Conservation (phyloP, 2,888 invertebrate species). For the Eupithecia centaureata region DNA sequence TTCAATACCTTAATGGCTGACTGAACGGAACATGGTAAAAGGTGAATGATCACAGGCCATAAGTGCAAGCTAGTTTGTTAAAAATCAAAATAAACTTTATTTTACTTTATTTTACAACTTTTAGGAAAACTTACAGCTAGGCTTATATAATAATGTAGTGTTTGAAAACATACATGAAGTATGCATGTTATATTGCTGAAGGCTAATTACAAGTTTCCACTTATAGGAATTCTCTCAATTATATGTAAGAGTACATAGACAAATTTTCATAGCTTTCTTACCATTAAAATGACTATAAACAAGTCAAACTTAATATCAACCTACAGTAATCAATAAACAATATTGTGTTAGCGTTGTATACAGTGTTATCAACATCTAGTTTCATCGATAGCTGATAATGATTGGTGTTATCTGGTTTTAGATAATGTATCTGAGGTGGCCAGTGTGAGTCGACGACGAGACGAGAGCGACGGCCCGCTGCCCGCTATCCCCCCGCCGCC, state of each 20-base stretch:
- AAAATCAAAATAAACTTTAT: neutral
- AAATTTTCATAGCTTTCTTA: neutral
- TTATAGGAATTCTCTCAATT: too few relatives aligned
- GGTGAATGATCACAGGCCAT: neutral
- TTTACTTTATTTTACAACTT: too few relatives aligned
- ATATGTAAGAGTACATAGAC: too few relatives aligned
- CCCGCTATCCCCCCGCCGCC: slow-evolving; percentile 78
- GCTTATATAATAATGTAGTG: too few relatives aligned
- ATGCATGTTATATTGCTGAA: too few relatives aligned
- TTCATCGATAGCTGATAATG: slow-evolving; percentile 28
- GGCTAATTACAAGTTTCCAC: too few relatives aligned
- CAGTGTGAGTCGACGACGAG: slow-evolving; percentile 67
- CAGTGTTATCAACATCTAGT: slow-evolving; percentile 16
- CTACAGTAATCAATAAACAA: slow-evolving; percentile 5
- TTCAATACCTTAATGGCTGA: neutral
- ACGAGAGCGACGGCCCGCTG: slow-evolving; percentile 71
- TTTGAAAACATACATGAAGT: too few relatives aligned
- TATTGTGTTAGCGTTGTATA: slow-evolving; percentile 22
- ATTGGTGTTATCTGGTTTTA: slow-evolving; percentile 39
- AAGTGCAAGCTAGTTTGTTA: neutral
- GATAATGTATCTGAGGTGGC: slow-evolving; percentile 71
- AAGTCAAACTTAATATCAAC: neutral
- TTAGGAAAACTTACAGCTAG: too few relatives aligned
- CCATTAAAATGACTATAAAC: neutral
- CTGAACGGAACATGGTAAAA: neutral